A percentile compares a stretch with the other conserved stretches of the same genome.
phyloP scores from a whole-genome alignment of 2,888 invertebrate genomes.

The Drosophila diplacantha region DNA sequence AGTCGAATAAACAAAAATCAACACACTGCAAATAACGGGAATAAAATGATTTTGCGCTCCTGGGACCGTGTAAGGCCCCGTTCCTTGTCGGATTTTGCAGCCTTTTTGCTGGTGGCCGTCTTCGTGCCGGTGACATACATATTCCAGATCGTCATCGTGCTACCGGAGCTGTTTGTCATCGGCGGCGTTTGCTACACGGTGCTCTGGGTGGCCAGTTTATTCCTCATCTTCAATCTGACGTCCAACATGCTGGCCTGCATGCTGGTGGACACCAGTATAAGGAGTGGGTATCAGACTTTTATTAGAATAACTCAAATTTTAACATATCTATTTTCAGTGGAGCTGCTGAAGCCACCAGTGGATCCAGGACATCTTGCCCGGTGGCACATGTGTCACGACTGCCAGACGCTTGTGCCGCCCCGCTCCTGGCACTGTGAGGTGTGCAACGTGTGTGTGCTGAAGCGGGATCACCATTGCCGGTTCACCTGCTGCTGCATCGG shows the following conservation, averaged over 20 bases:
- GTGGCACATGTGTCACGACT: slow-evolving; percentile 88
- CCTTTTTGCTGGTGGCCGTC: slow-evolving; percentile 64
- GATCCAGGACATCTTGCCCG: slow-evolving; percentile 72
- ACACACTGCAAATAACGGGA: slow-evolving; percentile 21
- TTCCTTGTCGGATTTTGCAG: slow-evolving; percentile 65
- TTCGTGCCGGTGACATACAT: slow-evolving; percentile 75
- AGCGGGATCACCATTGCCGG: slow-evolving; percentile 92
- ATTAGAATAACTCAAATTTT: background rate
- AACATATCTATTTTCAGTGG: slow-evolving; percentile 46
- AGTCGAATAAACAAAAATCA: background rate
- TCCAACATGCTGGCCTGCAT: slow-evolving; percentile 88
- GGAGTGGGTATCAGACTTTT: slow-evolving; percentile 75
- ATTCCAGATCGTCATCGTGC: slow-evolving; percentile 82
- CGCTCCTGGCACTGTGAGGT: slow-evolving; percentile 93
- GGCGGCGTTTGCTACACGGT: slow-evolving; percentile 80
- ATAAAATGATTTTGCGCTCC: slow-evolving; percentile 60
- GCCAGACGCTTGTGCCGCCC: slow-evolving; percentile 87
- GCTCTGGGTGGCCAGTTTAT: slow-evolving; percentile 83
- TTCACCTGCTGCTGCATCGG: slow-evolving; percentile 94
- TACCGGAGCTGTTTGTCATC: slow-evolving; percentile 83
- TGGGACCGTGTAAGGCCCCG: slow-evolving; percentile 55
- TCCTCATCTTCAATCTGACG: slow-evolving; percentile 86
- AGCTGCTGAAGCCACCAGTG: slow-evolving; percentile 73
- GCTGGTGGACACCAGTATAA: slow-evolving; percentile 86
- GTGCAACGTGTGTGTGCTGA: slow-evolving; percentile 89